Conservation (phyloP, 2,113 vertebrate genomes). For the human (Homo sapiens) region DNA sequence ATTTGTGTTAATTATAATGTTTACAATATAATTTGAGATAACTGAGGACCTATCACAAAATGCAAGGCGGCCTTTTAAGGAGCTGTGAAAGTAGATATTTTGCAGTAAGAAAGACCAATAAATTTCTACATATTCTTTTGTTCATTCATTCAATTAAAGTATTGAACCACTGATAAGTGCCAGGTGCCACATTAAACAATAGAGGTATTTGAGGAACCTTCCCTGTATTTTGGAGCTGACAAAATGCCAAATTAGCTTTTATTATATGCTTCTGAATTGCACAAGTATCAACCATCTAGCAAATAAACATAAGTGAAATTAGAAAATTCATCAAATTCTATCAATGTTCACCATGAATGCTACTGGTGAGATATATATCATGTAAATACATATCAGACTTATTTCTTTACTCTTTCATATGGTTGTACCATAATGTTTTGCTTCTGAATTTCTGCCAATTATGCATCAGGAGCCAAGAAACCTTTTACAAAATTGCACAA, state of each 20-base stretch:
- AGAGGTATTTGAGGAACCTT: fast-evolving
- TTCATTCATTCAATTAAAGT: background rate
- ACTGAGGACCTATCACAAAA: background rate
- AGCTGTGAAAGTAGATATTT: background rate
- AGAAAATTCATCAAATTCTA: background rate
- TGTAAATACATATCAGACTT: background rate
- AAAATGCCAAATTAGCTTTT: background rate
- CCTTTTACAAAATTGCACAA: background rate
- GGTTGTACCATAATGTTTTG: background rate
- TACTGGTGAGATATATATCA: background rate
- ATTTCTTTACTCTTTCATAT: background rate
- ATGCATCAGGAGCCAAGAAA: background rate
- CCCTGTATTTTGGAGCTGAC: background rate
- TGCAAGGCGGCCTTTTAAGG: background rate
- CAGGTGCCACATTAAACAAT: background rate
- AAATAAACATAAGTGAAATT: background rate
- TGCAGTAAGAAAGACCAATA: background rate
- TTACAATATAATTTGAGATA: background rate
- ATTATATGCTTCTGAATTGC: background rate
- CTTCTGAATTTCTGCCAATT: background rate
- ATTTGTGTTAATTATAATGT: background rate
- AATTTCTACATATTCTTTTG: background rate
- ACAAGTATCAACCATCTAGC: background rate
- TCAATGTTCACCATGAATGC: background rate
- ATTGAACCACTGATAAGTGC: fast-evolving